Conservation (phyloP, 2,113 vertebrate species). For the Tychaedon coryphoeus region DNA sequence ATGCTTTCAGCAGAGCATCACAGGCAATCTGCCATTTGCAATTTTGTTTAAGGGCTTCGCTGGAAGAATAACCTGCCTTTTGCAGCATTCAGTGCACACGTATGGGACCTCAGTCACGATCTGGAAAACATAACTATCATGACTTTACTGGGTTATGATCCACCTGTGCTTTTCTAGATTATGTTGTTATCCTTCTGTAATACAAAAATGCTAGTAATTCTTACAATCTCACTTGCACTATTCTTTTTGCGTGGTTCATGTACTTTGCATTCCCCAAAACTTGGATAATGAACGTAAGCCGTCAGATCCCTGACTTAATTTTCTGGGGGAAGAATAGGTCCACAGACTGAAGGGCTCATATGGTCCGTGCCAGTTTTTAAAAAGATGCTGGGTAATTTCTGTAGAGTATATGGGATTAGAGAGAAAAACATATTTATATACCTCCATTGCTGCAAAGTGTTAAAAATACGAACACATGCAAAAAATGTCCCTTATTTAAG, state of each 20-base stretch:
- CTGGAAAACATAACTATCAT: neutral
- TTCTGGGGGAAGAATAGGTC: neutral
- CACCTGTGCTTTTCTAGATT: neutral
- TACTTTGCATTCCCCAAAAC: neutral
- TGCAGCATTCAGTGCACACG: neutral
- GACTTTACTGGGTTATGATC: neutral
- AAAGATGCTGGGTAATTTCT: neutral
- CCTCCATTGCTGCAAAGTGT: accelerated
- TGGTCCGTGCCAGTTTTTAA: neutral
- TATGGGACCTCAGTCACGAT: neutral
- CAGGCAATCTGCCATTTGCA: neutral
- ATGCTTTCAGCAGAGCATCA: accelerated
- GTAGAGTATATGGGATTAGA: neutral
- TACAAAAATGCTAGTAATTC: neutral
- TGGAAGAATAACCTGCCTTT: neutral
- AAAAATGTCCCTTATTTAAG: neutral
- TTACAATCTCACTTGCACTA: neutral
- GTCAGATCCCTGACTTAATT: neutral
- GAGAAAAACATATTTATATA: neutral
- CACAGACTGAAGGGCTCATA: neutral
- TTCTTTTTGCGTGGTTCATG: neutral
- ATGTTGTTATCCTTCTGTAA: neutral
- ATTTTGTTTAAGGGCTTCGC: neutral
- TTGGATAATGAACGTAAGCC: neutral
- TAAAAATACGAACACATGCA: neutral